Percentiles rank a stretch among this genome's conserved stretches.
Evolutionary conservation across 1,140 invertebrate species (phyloP).

Genomic region (Zaprionus nigranus): DNA sequence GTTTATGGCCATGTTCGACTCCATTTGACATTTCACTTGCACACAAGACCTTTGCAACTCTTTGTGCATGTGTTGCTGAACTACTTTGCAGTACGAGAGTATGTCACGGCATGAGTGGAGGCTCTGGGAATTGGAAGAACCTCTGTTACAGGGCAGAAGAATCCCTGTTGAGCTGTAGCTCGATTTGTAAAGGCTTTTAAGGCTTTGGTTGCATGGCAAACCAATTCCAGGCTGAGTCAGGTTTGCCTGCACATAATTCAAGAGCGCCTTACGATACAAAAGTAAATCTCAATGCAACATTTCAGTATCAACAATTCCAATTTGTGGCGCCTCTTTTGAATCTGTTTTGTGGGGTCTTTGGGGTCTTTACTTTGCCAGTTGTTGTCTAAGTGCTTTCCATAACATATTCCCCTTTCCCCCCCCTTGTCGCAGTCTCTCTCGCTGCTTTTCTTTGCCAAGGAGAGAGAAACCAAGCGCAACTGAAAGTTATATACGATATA

Average conservation of each 20-base stretch:
- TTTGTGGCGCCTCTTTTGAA: neutral
- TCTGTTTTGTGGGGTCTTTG: neutral
- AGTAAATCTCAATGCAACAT: too few species aligned
- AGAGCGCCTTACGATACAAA: too few species aligned
- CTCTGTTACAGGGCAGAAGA: too few species aligned
- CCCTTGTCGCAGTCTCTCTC: neutral
- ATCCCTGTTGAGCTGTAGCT: too few species aligned
- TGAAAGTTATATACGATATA: constrained; percentile 7
- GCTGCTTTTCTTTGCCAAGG: constrained; percentile 1
- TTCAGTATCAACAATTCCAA: too few species aligned
- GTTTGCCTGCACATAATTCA: too few species aligned
- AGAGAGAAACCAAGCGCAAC: neutral
- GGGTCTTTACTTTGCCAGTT: neutral
- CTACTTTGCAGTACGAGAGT: constrained; percentile 7
- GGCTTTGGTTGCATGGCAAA: too few species aligned
- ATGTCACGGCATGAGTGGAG: neutral
- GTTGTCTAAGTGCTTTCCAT: neutral
- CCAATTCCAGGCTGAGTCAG: too few species aligned
- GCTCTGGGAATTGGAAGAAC: neutral
- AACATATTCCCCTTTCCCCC: neutral
- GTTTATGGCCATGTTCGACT: neutral
- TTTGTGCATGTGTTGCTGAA: neutral
- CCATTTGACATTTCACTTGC: neutral
- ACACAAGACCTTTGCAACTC: neutral
- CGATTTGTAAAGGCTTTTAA: too few species aligned